A percentile compares a stretch with the other conserved stretches of the same genome.
phyloP scores from a whole-genome alignment of 2,113 vertebrate species.

The Himantopus leucocephalus region DNA sequence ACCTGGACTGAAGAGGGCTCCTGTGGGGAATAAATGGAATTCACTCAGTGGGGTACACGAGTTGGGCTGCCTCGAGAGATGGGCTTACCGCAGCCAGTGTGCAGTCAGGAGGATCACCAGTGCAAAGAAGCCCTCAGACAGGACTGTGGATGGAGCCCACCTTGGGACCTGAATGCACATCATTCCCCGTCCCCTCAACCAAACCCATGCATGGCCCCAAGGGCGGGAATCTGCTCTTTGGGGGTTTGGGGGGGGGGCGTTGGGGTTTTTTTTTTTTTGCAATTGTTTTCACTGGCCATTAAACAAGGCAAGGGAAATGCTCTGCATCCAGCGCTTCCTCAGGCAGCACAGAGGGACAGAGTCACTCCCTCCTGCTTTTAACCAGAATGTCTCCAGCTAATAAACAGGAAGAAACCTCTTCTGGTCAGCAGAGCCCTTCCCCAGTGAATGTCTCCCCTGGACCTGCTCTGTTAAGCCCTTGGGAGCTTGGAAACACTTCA shows the following conservation, averaged over 20 bases:
- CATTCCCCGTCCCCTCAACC: neutral
- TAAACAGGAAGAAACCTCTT: conserved; percentile 41
- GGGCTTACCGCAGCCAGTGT: neutral
- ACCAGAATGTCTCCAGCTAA: neutral
- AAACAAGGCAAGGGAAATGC: neutral
- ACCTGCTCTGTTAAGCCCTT: neutral
- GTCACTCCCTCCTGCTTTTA: neutral
- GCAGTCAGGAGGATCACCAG: neutral
- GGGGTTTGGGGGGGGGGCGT: accelerated
- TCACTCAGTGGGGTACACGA: neutral
- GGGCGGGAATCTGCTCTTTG: neutral
- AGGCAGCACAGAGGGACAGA: neutral
- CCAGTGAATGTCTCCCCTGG: neutral
- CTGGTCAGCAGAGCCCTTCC: neutral
- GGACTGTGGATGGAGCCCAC: neutral
- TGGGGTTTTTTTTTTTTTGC: neutral
- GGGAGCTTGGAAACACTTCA: neutral
- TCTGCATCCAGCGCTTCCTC: neutral
- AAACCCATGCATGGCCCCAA: neutral
- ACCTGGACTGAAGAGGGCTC: neutral
- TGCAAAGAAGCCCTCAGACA: neutral
- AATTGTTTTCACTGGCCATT: neutral
- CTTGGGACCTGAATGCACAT: neutral
- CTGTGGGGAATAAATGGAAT: neutral
- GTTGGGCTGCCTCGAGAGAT: neutral